A percentile compares a stretch with the other conserved stretches of the same genome.
These are phyloP conservation scores for Novumbra hubbsi DNA, from an alignment of 2,797 vertebrate genomes.

Conservation along the genomic window DNA sequence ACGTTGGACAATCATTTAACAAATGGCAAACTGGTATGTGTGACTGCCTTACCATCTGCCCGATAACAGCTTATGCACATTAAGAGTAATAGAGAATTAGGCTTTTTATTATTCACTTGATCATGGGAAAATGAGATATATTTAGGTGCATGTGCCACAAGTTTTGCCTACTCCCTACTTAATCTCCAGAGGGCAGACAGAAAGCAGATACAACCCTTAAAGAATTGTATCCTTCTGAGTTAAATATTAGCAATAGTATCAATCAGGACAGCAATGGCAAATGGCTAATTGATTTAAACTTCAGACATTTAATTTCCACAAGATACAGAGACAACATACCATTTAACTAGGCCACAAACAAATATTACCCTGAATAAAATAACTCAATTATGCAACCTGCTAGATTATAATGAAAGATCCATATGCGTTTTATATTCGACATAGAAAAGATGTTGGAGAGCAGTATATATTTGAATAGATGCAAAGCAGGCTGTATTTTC, in stretches of 20 bases:
- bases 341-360: constrained; percentile 9
- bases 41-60: constrained; percentile 22
- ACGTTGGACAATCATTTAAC: neutral
- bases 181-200: constrained; percentile 37
- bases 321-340: constrained; percentile 31
- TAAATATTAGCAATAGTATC: constrained; percentile 51
- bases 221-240: constrained; percentile 32
- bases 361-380: constrained; percentile 8
- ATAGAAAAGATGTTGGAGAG: neutral
- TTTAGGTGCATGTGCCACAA: constrained; percentile 34
- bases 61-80: constrained; percentile 33
- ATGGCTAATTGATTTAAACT: constrained; percentile 46
- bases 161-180: constrained; percentile 26
- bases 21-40: constrained; percentile 18
- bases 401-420: constrained; percentile 15
- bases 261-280: constrained; percentile 39
- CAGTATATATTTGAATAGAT: neutral
- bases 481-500: constrained; percentile 8
- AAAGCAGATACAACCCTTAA: constrained; percentile 41
- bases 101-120: constrained; percentile 51
- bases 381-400: constrained; percentile 10
- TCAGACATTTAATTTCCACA: constrained; percentile 18
- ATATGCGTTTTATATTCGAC: neutral
- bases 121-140: constrained; percentile 49
- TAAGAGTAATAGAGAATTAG: constrained; percentile 37